A percentile compares a stretch with the other conserved stretches of the same genome.
These are phyloP conservation scores for Brachyalestes nurse DNA, from an alignment of 2,797 vertebrate species.

Conservation along the genomic window DNA sequence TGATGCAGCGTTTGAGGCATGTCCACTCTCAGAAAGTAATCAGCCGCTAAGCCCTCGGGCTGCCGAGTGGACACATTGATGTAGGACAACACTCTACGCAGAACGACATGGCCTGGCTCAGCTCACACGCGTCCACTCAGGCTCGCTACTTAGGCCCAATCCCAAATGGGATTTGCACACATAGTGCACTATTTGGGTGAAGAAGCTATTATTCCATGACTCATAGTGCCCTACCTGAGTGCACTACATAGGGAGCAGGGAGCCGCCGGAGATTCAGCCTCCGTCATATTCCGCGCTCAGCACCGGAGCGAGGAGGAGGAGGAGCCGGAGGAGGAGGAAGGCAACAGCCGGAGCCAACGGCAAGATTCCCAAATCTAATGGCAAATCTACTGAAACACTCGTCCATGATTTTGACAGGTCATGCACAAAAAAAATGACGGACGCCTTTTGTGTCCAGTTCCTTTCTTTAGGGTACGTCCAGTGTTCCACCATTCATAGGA, in stretches of 20 bases:
- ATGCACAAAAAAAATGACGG: constrained; percentile 21
- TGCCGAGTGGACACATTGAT: constrained; percentile 61
- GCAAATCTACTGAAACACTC: constrained; percentile 17
- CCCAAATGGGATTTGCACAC: constrained; percentile 8
- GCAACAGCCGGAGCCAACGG: constrained; percentile 25
- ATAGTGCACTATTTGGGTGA: not conserved
- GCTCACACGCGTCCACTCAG: constrained; percentile 33
- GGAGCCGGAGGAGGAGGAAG: constrained; percentile 17
- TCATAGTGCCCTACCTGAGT: not conserved
- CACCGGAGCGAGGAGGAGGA: constrained; percentile 1
- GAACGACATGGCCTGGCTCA: constrained; percentile 36
- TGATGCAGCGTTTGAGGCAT: constrained; percentile 64
- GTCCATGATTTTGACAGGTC: constrained; percentile 30
- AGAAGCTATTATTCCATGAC: not conserved
- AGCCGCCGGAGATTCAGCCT: not conserved
- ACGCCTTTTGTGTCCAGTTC: not conserved
- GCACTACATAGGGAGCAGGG: constrained; percentile 10
- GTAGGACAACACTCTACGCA: constrained; percentile 58
- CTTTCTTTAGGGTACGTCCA: constrained; percentile 17
- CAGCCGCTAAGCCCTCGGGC: constrained; percentile 62
- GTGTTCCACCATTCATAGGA: not conserved
- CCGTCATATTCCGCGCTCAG: constrained; percentile 56
- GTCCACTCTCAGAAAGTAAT: constrained; percentile 65
- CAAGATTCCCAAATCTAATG: constrained; percentile 39
- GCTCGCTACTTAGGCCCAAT: constrained; percentile 29